Evolutionary conservation across 2,888 invertebrate genomes (phyloP).

Genomic region (Subacronicta megacephala): DNA sequence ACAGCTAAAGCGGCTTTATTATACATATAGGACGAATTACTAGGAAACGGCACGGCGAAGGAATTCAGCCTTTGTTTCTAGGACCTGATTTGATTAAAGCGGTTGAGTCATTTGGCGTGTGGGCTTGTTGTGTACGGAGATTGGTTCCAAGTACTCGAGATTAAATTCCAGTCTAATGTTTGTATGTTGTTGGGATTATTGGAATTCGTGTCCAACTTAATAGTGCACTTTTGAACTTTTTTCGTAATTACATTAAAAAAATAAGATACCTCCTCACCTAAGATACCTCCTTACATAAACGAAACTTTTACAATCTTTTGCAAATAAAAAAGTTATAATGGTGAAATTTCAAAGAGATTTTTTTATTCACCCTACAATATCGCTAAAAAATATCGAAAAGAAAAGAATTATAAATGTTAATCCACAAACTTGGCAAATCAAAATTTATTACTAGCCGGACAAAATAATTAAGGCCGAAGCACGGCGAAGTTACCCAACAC

Average conservation of each 20-base stretch:
- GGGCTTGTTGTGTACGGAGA: constrained; percentile 32
- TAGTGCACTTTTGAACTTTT: background rate
- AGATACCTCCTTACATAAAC: too few species aligned
- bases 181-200: constrained; percentile 24
- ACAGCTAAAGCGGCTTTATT: constrained; percentile 64
- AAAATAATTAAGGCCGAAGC: constrained; percentile 71
- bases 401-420: too few species aligned
- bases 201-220: constrained; percentile 25
- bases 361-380: too few species aligned
- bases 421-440: constrained; percentile 45
- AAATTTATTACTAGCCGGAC: constrained; percentile 37
- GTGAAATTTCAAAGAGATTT: too few species aligned
- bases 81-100: constrained; percentile 57
- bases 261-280: too few species aligned
- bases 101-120: constrained; percentile 40
- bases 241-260: background rate
- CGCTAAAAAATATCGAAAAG: too few species aligned
- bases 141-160: constrained; percentile 36
- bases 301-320: too few species aligned
- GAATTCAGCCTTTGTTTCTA: constrained; percentile 64
- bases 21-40: constrained; percentile 60
- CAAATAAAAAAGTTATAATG: too few species aligned
- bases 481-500: constrained; percentile 35
- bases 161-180: constrained; percentile 38
- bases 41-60: constrained; percentile 52